Base-by-base conservation (phyloP, 2,888 invertebrate genomes). In the Platycnemis pennipes region DNA sequence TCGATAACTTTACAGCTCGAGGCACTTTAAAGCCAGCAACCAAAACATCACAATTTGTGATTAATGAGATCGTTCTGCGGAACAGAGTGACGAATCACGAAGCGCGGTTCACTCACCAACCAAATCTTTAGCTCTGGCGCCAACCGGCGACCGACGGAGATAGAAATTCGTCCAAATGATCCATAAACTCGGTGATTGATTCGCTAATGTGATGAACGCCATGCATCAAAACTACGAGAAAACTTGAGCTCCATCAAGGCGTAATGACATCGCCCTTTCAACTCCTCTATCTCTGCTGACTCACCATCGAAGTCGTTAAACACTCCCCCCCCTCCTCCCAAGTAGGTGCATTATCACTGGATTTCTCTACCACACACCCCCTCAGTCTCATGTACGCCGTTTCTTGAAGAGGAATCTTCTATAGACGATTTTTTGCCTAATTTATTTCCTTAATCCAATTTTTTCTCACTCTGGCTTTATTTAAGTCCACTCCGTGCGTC, bases 191-290 rank as follows among this genome's bases (percentile, higher is more conserved):
- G 31, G 37, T 77, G 77, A 77, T 77, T 77, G 77, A 77, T 77
- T 37, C 77, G 13, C 77, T 77, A 77, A 77, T 37, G 77, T 37
- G 77, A 77, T 37, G 77, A 77, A 37, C 16, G 77, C 77, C 77
- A 77, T 77, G 77, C 77, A 77, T 77, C 77, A 77, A 37, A 37
- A 77, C 77, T 37, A 26, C 77, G 37, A 26, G 37, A 77, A 77
- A 77, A 31, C 37, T 77, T 37, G 31, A 77, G 77, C 16, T 31
- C 77, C 77, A 77, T 77, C 77, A 77, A 77, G 37, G 77, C 31
- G 77, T 77, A 77, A 77, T 77, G 77, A 77, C 77, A 77, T 77
- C 77, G 77, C 77, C 77, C 77, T 77, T 77, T 77, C 77, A 77
- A 77, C 77, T 77, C 77, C 37, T 77, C 77, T 26, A 26, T 31